These are phyloP conservation scores for Spinibarbus caldwelli DNA, from an alignment of 2,797 vertebrate species.

Conservation along the genomic window DNA sequence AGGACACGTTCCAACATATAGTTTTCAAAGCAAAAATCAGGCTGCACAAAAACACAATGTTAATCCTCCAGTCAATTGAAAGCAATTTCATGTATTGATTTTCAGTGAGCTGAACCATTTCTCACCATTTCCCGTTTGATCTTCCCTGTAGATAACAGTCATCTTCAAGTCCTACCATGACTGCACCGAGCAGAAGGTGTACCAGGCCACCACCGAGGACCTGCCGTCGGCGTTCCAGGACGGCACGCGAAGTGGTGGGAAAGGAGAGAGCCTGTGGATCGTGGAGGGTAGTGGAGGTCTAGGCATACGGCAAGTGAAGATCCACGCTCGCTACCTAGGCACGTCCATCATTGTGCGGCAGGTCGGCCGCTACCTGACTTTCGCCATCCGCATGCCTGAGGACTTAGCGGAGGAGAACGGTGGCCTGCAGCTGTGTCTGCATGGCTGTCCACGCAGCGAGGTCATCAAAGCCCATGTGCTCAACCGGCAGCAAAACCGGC, in stretches of 20 bases:
- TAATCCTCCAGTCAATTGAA: constrained; percentile 25
- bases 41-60: constrained; percentile 18
- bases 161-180: constrained; percentile 85
- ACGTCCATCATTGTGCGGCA: constrained; percentile 81
- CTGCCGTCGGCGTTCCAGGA: constrained; percentile 83
- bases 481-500: constrained; percentile 68
- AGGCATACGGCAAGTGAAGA: constrained; percentile 78
- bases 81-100: constrained; percentile 14
- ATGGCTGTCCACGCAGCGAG: constrained; percentile 83
- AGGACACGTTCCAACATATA: background rate
- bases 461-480: constrained; percentile 84
- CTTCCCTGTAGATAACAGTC: constrained; percentile 79
- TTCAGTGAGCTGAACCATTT: background rate
- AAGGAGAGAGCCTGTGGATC: constrained; percentile 79
- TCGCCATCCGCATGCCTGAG: constrained; percentile 84
- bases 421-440: constrained; percentile 83
- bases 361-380: constrained; percentile 85
- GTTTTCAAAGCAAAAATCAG: constrained; percentile 1
- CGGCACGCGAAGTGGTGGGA: constrained; percentile 77
- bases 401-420: constrained; percentile 78
- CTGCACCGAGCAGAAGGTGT: constrained; percentile 86
- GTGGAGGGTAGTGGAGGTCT: constrained; percentile 70
- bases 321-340: constrained; percentile 83
- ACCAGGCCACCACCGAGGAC: constrained; percentile 84
- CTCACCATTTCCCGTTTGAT: background rate